Conservation (phyloP, 2,113 vertebrate species). For the Actinemys pallida region DNA sequence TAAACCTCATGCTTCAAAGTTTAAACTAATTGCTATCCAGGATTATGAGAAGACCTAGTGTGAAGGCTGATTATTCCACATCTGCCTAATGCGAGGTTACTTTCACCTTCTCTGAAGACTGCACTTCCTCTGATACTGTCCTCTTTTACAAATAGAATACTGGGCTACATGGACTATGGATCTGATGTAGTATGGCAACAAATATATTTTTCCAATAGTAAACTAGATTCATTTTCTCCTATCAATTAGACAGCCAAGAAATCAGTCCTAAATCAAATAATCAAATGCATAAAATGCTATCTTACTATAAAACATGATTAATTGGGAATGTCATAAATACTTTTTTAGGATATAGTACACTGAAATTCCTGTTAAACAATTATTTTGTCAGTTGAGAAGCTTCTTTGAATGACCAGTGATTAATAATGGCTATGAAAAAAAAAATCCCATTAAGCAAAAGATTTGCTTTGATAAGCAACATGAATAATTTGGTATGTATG, state of each 20-base stretch:
- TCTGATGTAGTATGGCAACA: neutral
- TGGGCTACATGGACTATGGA: neutral
- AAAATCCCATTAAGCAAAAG: neutral
- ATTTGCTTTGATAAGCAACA: neutral
- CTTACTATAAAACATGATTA: neutral
- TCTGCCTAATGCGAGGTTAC: neutral
- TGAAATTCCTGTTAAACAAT: neutral
- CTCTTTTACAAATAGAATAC: conserved; percentile 35
- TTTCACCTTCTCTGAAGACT: neutral
- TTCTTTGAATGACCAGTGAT: neutral
- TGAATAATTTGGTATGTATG: neutral
- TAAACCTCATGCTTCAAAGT: neutral
- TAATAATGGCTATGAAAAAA: neutral
- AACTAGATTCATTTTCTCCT: neutral
- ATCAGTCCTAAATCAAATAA: neutral
- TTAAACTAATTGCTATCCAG: neutral
- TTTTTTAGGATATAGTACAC: neutral
- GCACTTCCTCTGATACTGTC: neutral
- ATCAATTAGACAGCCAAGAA: neutral
- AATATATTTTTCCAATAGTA: neutral
- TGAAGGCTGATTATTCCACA: neutral
- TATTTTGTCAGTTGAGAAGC: neutral
- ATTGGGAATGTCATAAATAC: neutral
- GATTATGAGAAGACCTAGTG: neutral
- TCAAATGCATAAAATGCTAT: neutral